These are phyloP conservation scores for Pogonocichla stellata DNA, from an alignment of 2,113 vertebrate genomes.

Conservation along the genomic window DNA sequence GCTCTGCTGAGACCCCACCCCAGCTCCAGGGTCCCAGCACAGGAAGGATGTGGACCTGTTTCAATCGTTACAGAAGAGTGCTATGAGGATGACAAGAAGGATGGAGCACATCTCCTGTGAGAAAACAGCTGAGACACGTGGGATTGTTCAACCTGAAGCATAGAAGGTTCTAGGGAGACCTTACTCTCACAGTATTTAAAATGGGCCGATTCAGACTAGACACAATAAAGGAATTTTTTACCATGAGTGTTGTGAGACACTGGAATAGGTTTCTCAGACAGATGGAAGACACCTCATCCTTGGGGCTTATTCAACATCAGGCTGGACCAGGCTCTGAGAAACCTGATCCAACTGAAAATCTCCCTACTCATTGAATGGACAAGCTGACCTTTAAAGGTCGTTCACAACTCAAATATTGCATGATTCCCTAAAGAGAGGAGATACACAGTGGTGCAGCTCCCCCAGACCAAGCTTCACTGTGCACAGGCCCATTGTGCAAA, in stretches of 20 bases:
- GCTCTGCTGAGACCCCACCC: neutral
- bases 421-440: neutral
- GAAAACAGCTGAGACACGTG: neutral
- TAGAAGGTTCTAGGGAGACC: neutral
- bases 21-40: neutral
- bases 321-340: too few relatives aligned
- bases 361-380: neutral
- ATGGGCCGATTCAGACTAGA: neutral
- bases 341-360: too few relatives aligned
- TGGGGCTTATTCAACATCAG: too few relatives aligned
- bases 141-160: neutral
- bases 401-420: neutral
- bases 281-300: too few relatives aligned
- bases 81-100: neutral
- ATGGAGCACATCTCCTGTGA: neutral
- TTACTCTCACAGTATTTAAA: neutral
- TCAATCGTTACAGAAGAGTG: neutral
- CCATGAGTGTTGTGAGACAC: too few relatives aligned
- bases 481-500: fast-evolving
- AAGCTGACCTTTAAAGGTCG: neutral
- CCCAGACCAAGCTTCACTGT: neutral
- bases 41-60: fast-evolving
- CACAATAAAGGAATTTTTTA: neutral
- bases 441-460: neutral
- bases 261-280: too few relatives aligned